Percentiles rank a stretch among this genome's conserved stretches.
phyloP scores from a whole-genome alignment of 2,888 invertebrate genomes.

The Philhelius pedissequus region DNA sequence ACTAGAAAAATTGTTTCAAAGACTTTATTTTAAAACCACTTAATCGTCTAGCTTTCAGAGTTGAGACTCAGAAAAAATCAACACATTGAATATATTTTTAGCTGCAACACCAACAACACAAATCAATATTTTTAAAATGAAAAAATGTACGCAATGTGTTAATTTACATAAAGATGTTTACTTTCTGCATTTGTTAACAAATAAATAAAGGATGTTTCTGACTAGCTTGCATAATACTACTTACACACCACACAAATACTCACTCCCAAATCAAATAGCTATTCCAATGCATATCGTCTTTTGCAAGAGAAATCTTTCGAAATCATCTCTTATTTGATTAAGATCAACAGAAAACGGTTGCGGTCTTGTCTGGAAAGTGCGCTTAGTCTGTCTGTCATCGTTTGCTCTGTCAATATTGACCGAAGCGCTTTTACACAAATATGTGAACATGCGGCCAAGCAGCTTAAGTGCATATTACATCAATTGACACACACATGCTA shows the following conservation, averaged over 20 bases:
- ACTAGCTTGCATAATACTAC: not conserved
- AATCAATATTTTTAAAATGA: not conserved
- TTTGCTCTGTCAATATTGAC: not conserved
- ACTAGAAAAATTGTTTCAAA: no score
- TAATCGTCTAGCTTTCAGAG: no score
- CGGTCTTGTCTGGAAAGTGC: not conserved
- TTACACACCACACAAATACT: not conserved
- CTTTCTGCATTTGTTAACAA: not conserved
- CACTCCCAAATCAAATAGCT: not conserved
- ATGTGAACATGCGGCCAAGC: not conserved
- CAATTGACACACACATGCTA: not conserved
- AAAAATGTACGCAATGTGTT: not conserved
- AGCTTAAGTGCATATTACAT: slow-evolving; percentile 2
- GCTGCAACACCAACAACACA: no score
- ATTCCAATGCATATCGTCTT: not conserved
- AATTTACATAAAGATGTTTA: not conserved
- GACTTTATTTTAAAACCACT: no score
- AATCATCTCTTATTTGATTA: not conserved
- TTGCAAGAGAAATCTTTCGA: slow-evolving; percentile 10
- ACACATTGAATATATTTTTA: no score
- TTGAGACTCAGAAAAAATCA: no score
- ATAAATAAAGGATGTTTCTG: not conserved
- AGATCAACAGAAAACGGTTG: not conserved
- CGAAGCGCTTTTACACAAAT: not conserved
- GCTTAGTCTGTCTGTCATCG: not conserved